Conservation (phyloP, 2,797 vertebrate genomes). For the Amazonetta brasiliensis region DNA sequence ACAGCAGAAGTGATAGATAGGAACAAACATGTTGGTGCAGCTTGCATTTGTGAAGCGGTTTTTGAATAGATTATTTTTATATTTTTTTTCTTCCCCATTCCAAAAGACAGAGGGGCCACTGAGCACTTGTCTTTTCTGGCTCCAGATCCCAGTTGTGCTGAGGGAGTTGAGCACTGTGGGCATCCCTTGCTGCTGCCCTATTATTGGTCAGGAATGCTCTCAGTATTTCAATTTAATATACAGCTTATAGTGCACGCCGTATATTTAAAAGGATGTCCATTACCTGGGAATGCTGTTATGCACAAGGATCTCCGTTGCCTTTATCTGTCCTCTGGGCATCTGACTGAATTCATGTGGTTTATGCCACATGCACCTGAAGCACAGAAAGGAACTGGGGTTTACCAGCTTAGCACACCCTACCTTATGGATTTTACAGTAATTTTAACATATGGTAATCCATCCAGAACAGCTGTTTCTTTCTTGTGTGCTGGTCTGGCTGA, state of each 20-base stretch:
- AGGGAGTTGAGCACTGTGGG: neutral
- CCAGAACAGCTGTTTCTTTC: neutral
- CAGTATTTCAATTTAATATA: neutral
- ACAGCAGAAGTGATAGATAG: neutral
- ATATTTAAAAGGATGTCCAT: neutral
- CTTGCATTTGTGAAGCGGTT: neutral
- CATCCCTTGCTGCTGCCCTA: neutral
- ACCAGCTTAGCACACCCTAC: neutral
- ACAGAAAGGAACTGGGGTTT: neutral
- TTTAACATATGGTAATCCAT: neutral
- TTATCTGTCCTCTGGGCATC: neutral
- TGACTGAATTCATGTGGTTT: neutral
- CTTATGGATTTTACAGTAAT: fast-evolving
- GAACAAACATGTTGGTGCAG: neutral
- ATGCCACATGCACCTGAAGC: neutral
- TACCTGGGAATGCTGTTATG: neutral
- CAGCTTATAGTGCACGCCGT: neutral
- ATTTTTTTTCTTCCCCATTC: neutral
- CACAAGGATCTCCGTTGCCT: neutral
- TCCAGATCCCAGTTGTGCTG: fast-evolving
- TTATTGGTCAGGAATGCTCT: neutral
- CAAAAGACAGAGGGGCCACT: neutral
- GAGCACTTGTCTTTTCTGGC: neutral
- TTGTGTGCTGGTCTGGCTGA: neutral
- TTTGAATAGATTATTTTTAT: neutral